phyloP scores from a whole-genome alignment of 2,888 invertebrate genomes.

The Dasysyrphus tricinctus region DNA sequence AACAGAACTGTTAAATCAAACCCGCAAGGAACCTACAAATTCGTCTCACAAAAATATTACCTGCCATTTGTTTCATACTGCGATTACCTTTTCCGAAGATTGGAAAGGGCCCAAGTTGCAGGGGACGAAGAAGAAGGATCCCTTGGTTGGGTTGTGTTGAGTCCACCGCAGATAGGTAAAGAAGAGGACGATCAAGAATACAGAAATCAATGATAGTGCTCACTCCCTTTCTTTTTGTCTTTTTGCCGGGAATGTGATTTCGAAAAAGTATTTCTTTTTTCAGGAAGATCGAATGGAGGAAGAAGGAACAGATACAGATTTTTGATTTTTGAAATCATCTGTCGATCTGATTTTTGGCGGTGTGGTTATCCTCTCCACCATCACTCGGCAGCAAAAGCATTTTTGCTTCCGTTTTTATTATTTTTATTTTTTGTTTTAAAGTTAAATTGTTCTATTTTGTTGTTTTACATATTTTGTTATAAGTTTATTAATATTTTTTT shows the following conservation, averaged over 20 bases:
- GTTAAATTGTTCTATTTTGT: constrained; percentile 35
- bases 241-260: constrained; percentile 59
- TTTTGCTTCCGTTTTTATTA: constrained; percentile 43
- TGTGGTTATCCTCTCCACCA: constrained; percentile 42
- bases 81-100: constrained; percentile 3
- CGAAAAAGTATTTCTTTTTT: constrained; percentile 22
- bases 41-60: constrained; percentile 33
- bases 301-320: constrained; percentile 36
- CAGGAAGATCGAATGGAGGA: constrained; percentile 33
- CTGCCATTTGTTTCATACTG: constrained; percentile 36
- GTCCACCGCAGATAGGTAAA: constrained; percentile 9
- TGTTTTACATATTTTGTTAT: constrained; percentile 30
- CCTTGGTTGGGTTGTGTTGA: constrained; percentile 39
- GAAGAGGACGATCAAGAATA: constrained; percentile 25
- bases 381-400: constrained; percentile 30
- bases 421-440: constrained; percentile 29
- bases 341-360: constrained; percentile 74
- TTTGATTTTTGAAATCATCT: constrained; percentile 63
- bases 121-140: constrained; percentile 42
- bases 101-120: constrained; percentile 5
- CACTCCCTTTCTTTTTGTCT: constrained; percentile 43
- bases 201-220: constrained; percentile 41
- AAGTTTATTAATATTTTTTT: constrained; percentile 21
- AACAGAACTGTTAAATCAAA: constrained; percentile 60
- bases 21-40: constrained; percentile 48